These are phyloP conservation scores for Drosophila ustulata DNA, from an alignment of 2,888 invertebrate species.

Conservation along the genomic window DNA sequence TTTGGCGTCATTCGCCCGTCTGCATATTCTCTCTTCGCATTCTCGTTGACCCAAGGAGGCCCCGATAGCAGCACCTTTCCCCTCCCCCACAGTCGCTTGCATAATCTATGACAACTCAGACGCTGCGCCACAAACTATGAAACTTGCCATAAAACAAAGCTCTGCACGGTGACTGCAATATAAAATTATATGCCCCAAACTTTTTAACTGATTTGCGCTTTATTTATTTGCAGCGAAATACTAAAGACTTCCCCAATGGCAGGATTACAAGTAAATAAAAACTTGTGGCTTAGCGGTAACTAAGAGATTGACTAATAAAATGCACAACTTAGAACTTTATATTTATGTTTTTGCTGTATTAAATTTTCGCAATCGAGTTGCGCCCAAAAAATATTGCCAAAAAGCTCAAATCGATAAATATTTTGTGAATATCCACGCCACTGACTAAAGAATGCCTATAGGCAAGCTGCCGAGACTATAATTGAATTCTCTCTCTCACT, in stretches of 20 bases:
- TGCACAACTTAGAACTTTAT: background rate
- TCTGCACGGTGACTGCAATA: conserved; percentile 21
- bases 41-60: conserved; percentile 56
- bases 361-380: background rate
- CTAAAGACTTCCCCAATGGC: conserved; percentile 5
- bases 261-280: background rate
- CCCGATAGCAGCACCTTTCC: conserved; percentile 25
- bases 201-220: conserved; percentile 47
- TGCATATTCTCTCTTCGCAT: conserved; percentile 31
- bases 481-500: background rate
- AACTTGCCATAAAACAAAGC: conserved; percentile 53
- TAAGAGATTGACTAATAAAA: background rate
- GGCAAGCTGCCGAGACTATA: background rate
- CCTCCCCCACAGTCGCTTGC: conserved; percentile 26
- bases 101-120: conserved; percentile 53
- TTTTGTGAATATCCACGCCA: background rate
- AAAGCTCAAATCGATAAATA: background rate
- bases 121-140: conserved; percentile 47
- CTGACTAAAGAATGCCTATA: background rate
- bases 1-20: conserved; percentile 60
- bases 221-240: conserved; percentile 47
- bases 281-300: background rate
- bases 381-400: background rate
- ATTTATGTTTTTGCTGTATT: background rate
- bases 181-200: conserved; percentile 34